Base-by-base conservation (phyloP, 2,888 invertebrate genomes). In the Sarcophaga variegata region DNA sequence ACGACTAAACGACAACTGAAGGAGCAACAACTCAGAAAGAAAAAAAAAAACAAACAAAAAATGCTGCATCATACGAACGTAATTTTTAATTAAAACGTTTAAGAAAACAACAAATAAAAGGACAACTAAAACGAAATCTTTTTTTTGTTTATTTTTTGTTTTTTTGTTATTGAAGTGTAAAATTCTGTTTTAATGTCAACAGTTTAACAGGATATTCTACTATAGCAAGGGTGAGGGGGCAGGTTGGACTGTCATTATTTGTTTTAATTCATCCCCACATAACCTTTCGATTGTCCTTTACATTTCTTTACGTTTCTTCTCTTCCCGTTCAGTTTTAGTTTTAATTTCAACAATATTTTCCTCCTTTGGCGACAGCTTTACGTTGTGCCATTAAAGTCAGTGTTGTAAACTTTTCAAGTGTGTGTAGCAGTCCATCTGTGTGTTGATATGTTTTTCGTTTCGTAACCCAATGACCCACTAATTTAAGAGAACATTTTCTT, bases 51-150 rank as follows among this genome's bases (percentile, higher is more conserved):
- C 37, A 5, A 37, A 37, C 37, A 37, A 76, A 49, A 49, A 49
- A 14, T 14, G 49, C 49, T 49, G 4, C 14, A 49, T 14, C 11
- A 81, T 25, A 17, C 22, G 22, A 25, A 27, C 22, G 47, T 22
- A 69, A 17, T 69, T 81, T 85, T 74, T 75, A 85, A 85, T 85
- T 85, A 81, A 85, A 81, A 77, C 49, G 10, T 62, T 37, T 37
- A 37, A 37, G 37, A 37, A 37, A 37, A 37, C 37, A 37, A 37
- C 8, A 37, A 37, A 37, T 3, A 8, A 37, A 37, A 10, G 10
- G 37, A 37, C 37, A 37, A 37, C 10, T 37, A 37, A 37, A 37
- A 37, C n/a, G 27, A 69, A 79, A 59, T 67, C 6, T 69, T 47
- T 37, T 27, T 10, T n/a, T 49, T 25, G 45, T 59, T 45, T 3